Evolutionary conservation across 2,888 invertebrate genomes (phyloP).

Genomic region (Pristionchus japonicus): DNA sequence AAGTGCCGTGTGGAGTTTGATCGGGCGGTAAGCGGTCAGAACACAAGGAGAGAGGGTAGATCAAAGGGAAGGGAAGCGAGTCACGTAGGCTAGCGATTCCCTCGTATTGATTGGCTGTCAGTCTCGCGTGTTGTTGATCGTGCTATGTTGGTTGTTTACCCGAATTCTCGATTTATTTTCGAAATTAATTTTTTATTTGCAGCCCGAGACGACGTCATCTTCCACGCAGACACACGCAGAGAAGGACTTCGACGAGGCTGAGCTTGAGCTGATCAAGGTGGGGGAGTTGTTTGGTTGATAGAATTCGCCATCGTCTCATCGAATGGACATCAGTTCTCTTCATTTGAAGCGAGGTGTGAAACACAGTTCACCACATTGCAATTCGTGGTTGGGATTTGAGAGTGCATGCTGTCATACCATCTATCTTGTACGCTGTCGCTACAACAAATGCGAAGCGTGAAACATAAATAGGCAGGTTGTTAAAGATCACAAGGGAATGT

Average conservation of each 20-base stretch:
- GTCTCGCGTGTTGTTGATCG: not conserved
- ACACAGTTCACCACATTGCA: too few species aligned
- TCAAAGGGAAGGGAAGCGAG: not conserved
- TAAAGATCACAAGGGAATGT: too few species aligned
- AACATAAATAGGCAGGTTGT: not conserved
- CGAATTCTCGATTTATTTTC: not conserved
- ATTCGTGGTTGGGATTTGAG: too few species aligned
- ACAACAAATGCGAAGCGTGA: not conserved
- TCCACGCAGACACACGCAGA: conserved; percentile 23
- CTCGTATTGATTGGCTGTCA: not conserved
- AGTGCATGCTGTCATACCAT: too few species aligned
- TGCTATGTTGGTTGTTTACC: not conserved
- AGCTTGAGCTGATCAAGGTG: conserved; percentile 3
- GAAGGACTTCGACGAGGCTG: conserved; percentile 16
- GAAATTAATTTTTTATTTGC: not conserved
- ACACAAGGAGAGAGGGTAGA: not conserved
- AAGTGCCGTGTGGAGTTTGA: not conserved
- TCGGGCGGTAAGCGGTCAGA: not conserved
- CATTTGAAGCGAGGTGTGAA: too few species aligned
- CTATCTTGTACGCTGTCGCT: not conserved
- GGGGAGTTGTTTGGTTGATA: not conserved
- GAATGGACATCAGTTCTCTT: too few species aligned
- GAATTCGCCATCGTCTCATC: too few species aligned
- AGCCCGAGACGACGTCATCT: not conserved
- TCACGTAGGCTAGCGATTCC: not conserved